Conservation (phyloP, 2,888 invertebrate genomes). For the Drosophila mercatorum region DNA sequence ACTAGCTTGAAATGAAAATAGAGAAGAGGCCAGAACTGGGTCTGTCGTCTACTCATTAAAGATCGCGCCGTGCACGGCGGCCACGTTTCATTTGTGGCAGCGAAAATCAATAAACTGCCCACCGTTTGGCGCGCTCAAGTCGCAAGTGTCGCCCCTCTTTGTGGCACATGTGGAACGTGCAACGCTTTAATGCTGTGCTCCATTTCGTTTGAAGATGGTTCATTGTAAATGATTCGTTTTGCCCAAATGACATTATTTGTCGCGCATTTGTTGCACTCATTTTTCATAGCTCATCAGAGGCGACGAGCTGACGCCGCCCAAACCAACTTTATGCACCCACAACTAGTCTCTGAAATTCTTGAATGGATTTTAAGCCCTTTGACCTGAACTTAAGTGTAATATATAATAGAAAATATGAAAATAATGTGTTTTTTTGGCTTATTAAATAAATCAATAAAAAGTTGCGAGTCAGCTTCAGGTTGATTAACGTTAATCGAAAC, state of each 20-base stretch:
- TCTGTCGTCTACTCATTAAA: conserved; percentile 65
- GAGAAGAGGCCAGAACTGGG: conserved; percentile 19
- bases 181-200: conserved; percentile 64
- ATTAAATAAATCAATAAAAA: too few relatives aligned
- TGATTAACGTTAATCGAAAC: too few relatives aligned
- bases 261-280: conserved; percentile 79
- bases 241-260: conserved; percentile 79
- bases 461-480: too few relatives aligned
- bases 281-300: conserved; percentile 66
- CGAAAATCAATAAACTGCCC: conserved; percentile 36
- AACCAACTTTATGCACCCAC: conserved; percentile 13
- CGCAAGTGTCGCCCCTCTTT: conserved; percentile 46
- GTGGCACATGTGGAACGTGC: conserved; percentile 29
- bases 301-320: conserved; percentile 11
- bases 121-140: conserved; percentile 1
- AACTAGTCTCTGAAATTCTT: not conserved
- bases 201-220: conserved; percentile 82
- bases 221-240: conserved; percentile 83
- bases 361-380: not conserved
- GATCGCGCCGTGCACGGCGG: conserved; percentile 67
- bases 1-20: conserved; percentile 34
- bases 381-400: too few relatives aligned
- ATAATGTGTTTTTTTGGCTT: too few relatives aligned
- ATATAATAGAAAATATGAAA: too few relatives aligned
- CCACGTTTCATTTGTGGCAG: conserved; percentile 69